Evolutionary conservation across 1,140 invertebrate genomes (phyloP), one percentile per base, ranked within the genome.

Genomic region (Sycophila sp.): DNA sequence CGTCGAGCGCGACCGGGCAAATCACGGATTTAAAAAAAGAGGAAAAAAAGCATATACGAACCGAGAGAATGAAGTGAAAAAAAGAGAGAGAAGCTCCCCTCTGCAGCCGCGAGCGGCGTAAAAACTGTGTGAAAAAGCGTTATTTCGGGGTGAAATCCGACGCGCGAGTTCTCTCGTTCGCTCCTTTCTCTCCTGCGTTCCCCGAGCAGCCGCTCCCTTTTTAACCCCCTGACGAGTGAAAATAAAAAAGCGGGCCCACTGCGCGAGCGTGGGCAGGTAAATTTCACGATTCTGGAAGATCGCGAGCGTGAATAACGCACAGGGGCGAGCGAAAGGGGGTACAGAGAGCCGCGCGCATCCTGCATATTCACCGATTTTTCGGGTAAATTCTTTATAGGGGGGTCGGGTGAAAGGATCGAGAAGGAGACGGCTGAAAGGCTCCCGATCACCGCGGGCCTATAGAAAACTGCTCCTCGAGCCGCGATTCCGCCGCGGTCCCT

Each of bases 91-190:
- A 64, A 69, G 65, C 70, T 47, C 73, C 75, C 78, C 74, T 58
- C 36, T 62, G 49, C 58, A 56, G 58, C 72, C 71, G 72, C 75
- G 76, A 78, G 6, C 24, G 24, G n/a, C 19, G 60, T 49, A 71
- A 86, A 86, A 86, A 85, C 76, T 86, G 83, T 85, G 85, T 84
- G 83, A 86, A 86, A 86, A 85, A 85, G 78, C 84, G 83, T 85
- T 85, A 83, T 82, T 85, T 81, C 73, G 76, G 82, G 83, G 81
- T 86, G 84, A 86, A 85, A 86, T 80, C 55, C 77, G 79, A 86
- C 68, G 78, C 85, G 76, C 68, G n/a, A n/a, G 71, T 53, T 3
- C 71, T 71, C 59, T 15, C 40, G 26, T 19, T 30, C 19, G 63
- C 71, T 78, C 76, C 73, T 75, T 78, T 71, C 70, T 53, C 71